Evolutionary conservation across 1,140 invertebrate genomes (phyloP).

Genomic region (Forficula auricularia): DNA sequence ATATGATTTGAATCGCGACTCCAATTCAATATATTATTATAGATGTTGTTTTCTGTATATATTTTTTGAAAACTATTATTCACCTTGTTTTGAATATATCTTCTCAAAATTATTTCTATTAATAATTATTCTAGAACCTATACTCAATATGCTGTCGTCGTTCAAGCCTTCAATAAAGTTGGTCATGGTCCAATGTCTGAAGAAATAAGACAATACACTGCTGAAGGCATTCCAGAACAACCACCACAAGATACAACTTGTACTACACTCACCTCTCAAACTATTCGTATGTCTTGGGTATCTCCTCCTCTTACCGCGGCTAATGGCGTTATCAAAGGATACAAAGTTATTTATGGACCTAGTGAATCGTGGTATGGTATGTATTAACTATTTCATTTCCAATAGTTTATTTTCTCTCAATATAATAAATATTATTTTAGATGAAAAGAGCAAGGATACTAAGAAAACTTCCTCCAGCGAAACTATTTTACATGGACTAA

Average conservation of each 20-base stretch:
- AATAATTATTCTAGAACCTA: conserved; percentile 47
- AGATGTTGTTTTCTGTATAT: no score
- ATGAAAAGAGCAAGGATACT: conserved; percentile 78
- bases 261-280: conserved; percentile 80
- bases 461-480: conserved; percentile 82
- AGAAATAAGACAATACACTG: conserved; percentile 76
- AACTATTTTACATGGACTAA: conserved; percentile 76
- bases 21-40: no score
- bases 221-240: conserved; percentile 82
- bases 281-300: conserved; percentile 82
- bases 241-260: conserved; percentile 81
- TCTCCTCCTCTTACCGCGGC: conserved; percentile 74
- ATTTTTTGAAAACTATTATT: no score
- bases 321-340: conserved; percentile 88
- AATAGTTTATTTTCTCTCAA: neutral
- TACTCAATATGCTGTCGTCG: conserved; percentile 85
- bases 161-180: conserved; percentile 88
- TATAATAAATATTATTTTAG: conserved; percentile 27
- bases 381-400: conserved; percentile 21
- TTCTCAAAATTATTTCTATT: neutral
- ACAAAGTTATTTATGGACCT: conserved; percentile 89
- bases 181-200: conserved; percentile 79
- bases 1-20: no score
- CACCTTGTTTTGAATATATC: no score
- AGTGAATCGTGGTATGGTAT: conserved; percentile 78